Base-by-base conservation (phyloP, 2,797 vertebrate species). In the Florisuga fusca region DNA sequence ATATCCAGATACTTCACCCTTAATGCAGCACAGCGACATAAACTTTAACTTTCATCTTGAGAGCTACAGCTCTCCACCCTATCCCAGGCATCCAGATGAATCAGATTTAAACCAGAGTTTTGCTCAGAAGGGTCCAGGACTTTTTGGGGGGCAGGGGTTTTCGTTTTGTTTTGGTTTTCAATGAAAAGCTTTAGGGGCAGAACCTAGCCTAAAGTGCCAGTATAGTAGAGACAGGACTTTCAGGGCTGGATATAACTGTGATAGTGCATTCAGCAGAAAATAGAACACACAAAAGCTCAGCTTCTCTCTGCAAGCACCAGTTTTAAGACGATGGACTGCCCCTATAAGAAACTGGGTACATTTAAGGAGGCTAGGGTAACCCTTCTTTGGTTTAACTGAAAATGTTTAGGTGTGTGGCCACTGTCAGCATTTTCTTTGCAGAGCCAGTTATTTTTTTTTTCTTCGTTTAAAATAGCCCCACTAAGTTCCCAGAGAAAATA, bases 221-320 rank as follows among this genome's bases (percentile, higher is more conserved):
- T 20, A 21, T 1, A 80, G 27, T 0, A 3, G 23, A 71, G 43
- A 7, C 16, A 51, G 58, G 64, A 62, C 9, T 75, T 88, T n/a
- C 45, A 63, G 48, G 62, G 43, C 26, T 78, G 16, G 57, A n/a
- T 45, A 12, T 23, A 83, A 53, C 27, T n/a, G 10, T 21, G 45
- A 41, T 2, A 26, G 58, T 0, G 4, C 0, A 3, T 6, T 20
- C 18, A 64, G 50, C 14, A 61, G 54, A 84, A 90, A 76, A 79
- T 0, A 0, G 3, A 80, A 54, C 16, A 54, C 0, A 5, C 23
- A 51, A 51, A 54, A 86, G 16, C 10, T 68, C 68, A 46, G 43
- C 2, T 83, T 41, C 5, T 79, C 57, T 77, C 23, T 55, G 23
- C 22, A 29, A 80, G 50, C 10, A 63, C 22, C 61, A 58, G 21